A percentile compares a stretch with the other conserved stretches of the same genome.
These are phyloP conservation scores for Coptodon bakossiorum DNA, from an alignment of 2,113 vertebrate species.

Conservation along the genomic window DNA sequence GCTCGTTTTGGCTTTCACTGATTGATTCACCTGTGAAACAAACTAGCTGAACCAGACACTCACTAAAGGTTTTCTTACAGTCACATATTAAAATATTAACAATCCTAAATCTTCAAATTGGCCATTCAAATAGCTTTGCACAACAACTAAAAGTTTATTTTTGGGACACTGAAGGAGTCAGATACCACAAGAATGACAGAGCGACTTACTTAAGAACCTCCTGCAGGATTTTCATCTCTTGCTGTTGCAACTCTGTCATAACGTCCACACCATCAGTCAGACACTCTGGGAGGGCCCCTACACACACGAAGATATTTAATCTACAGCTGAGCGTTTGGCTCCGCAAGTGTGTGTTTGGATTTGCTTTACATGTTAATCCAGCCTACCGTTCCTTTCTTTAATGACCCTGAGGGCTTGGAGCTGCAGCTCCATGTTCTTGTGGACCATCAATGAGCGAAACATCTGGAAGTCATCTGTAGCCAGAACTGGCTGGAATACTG, in stretches of 20 bases:
- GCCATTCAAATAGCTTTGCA: background rate
- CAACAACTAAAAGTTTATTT: background rate
- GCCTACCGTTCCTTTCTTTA: constrained; percentile 89
- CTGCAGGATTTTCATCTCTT: constrained; percentile 92
- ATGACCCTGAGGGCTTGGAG: constrained; percentile 93
- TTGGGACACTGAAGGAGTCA: background rate
- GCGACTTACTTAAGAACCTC: constrained; percentile 87
- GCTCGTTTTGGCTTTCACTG: background rate
- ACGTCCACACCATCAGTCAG: constrained; percentile 88
- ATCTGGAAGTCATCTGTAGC: constrained; percentile 94
- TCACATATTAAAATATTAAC: background rate
- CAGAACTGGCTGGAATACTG: constrained; percentile 86
- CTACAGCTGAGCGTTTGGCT: background rate
- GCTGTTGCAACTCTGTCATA: constrained; percentile 87
- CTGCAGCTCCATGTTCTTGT: constrained; percentile 97
- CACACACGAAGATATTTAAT: background rate
- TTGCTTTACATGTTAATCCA: background rate
- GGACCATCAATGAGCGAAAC: constrained; percentile 94
- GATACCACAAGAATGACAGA: background rate
- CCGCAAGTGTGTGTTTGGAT: background rate
- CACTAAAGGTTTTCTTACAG: background rate
- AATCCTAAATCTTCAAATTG: background rate
- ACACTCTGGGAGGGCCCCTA: constrained; percentile 91
- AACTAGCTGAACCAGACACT: background rate
- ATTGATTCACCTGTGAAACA: background rate